Conservation (phyloP, 30 jellyfish, hydroid and myxozoan genomes). For the Aurelia coerulea region DNA sequence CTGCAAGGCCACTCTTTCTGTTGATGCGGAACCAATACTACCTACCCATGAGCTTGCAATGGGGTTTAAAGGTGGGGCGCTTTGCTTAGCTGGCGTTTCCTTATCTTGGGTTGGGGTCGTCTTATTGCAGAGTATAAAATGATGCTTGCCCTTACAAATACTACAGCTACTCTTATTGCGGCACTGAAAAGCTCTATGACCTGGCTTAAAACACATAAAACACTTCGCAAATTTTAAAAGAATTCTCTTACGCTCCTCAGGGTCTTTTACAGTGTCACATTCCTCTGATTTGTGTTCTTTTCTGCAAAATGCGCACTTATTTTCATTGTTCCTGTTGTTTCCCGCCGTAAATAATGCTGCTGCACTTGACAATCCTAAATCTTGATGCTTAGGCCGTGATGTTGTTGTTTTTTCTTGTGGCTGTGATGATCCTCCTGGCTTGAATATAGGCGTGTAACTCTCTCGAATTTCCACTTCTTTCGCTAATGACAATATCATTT, state of each 20-base stretch:
- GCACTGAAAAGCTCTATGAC: constrained; percentile 6
- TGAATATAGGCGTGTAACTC: background rate
- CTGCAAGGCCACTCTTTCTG: constrained; percentile 30
- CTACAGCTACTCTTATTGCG: background rate
- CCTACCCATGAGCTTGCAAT: no score
- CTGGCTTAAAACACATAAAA: background rate
- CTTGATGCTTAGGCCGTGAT: background rate
- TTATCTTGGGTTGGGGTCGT: no score
- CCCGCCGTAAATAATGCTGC: constrained; percentile 19
- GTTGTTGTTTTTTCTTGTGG: background rate
- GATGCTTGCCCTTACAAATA: no score
- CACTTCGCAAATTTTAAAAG: constrained; percentile 22
- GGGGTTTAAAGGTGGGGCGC: no score
- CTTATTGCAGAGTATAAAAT: no score
- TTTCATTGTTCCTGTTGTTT: background rate
- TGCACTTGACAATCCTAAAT: background rate
- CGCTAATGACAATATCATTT: background rate
- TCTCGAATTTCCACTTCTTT: constrained; percentile 23
- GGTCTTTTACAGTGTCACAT: background rate
- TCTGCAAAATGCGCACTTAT: constrained; percentile 18
- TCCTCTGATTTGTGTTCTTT: constrained; percentile 20
- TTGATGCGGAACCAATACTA: background rate
- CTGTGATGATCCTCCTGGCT: background rate
- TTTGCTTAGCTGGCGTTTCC: no score
- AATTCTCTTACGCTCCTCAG: background rate